phyloP scores from a whole-genome alignment of 2,888 invertebrate genomes.

The Chrysina gloriosa region DNA sequence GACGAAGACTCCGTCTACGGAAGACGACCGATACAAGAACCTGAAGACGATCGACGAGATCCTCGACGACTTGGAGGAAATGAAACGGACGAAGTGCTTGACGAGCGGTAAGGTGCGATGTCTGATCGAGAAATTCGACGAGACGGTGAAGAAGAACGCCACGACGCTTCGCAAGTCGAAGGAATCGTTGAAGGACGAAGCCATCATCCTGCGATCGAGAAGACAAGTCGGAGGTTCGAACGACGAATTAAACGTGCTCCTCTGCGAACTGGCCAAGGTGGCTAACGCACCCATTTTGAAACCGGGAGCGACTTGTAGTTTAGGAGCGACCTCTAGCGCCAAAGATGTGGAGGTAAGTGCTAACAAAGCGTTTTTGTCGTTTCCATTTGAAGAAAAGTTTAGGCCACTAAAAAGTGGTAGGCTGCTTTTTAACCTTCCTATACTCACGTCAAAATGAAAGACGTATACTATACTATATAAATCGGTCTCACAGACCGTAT shows the following conservation, averaged over 20 bases:
- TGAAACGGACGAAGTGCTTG: slow-evolving; percentile 49
- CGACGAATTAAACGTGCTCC: slow-evolving; percentile 59
- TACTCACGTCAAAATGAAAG: too few species aligned
- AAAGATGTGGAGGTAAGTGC: slow-evolving; percentile 58
- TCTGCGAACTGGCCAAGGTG: slow-evolving; percentile 62
- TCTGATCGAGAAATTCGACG: slow-evolving; percentile 60
- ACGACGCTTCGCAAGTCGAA: neutral
- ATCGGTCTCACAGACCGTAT: too few species aligned
- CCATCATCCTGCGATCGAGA: too few species aligned
- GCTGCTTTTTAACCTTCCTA: too few species aligned
- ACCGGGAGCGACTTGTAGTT: slow-evolving; percentile 61
- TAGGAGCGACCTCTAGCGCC: slow-evolving; percentile 53
- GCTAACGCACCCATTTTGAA: slow-evolving; percentile 62
- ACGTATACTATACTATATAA: too few species aligned
- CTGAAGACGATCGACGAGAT: slow-evolving; percentile 59
- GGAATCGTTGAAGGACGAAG: too few species aligned
- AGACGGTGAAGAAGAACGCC: slow-evolving; percentile 41
- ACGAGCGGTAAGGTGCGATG: slow-evolving; percentile 48
- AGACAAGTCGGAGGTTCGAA: too few species aligned
- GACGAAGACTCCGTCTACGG: slow-evolving; percentile 4
- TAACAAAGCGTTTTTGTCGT: too few species aligned
- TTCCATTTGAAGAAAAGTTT: too few species aligned
- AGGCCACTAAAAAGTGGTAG: too few species aligned
- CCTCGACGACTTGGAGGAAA: slow-evolving; percentile 57
- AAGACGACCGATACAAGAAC: slow-evolving; percentile 43